Conservation (phyloP, 2,113 vertebrate genomes). For the Uropsilus gracilis region DNA sequence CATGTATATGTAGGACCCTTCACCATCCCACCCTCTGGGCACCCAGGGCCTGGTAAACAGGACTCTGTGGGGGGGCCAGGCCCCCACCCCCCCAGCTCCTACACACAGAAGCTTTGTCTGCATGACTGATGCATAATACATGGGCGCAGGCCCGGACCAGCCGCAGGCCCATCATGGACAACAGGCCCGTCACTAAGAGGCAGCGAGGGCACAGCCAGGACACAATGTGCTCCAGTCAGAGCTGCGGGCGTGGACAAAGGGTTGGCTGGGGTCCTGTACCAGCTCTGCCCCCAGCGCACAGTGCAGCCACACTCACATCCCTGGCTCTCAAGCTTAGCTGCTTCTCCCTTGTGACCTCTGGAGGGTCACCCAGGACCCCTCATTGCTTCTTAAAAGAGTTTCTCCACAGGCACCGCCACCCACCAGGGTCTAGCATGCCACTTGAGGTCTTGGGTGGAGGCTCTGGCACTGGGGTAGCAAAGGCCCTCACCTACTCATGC, state of each 20-base stretch:
- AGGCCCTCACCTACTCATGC: not conserved
- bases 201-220: slow-evolving; percentile 51
- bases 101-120: slow-evolving; percentile 78
- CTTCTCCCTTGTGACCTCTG: not conserved
- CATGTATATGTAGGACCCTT: not conserved
- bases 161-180: slow-evolving; percentile 76
- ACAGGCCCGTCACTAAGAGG: slow-evolving; percentile 74
- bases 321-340: not conserved
- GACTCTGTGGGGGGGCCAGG: not conserved
- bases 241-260: slow-evolving; percentile 42
- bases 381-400: not conserved
- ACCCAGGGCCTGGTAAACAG: slow-evolving; percentile 74
- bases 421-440: not conserved
- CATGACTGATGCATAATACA: slow-evolving; percentile 69
- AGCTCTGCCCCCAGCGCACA: not conserved
- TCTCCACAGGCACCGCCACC: not conserved
- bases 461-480: not conserved
- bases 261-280: not conserved
- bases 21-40: not conserved
- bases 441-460: not conserved
- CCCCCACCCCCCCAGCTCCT: not conserved
- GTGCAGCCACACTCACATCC: not conserved
- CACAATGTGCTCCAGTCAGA: slow-evolving; percentile 75
- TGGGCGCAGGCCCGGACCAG: slow-evolving; percentile 70
- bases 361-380: not conserved